Evolutionary conservation across 2,888 invertebrate genomes (phyloP), one percentile per base, ranked within the genome.

Genomic region (Nemotelus nigrinus): DNA sequence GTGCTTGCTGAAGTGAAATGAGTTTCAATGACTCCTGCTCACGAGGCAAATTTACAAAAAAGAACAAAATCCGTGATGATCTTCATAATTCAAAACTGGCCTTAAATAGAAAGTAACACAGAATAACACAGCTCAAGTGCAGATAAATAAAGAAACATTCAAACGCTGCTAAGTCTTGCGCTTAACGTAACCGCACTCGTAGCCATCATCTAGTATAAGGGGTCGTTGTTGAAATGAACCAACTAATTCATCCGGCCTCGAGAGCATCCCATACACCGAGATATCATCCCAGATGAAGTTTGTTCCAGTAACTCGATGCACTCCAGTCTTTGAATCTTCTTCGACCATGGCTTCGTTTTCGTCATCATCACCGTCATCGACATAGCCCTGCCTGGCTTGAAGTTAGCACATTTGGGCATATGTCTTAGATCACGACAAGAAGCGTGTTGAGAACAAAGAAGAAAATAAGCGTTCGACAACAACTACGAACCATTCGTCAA

Each of bases 121-220:
- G 43, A 25, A 41, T 57, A 4, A 63, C 41, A 63, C 63, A 41
- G 41, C 39, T 43, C 39, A 39, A 63, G 41, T 63, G 63, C 63
- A 63, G 63, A 63, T 63, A 63, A 63, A 63, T 43, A 63, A 63
- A 63, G 63, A 63, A 63, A 63, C 63, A 6, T 63, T 39, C 63
- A 41, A 63, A 43, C 3, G 43, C n/a, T 3, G 57, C 25, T 3
- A 3, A 10, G 3, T 5, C 8, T 57, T 57, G 63, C 43, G 63
- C 43, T 63, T 25, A 25, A 25, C 25, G 25, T 25, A 25, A 25
- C 25, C 25, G 25, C 25, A 25, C 25, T 25, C 25, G 25, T 0
- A 25, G 63, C 3, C 8, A 43, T 63, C 6, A 10, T 63, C 63
- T 63, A 63, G 43, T 43, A 58, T 43, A 63, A 63, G 63, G 63